A percentile compares a stretch with the other conserved stretches of the same genome.
phyloP scores from a whole-genome alignment of 2,113 vertebrate genomes.

The Catharus fuscescens region DNA sequence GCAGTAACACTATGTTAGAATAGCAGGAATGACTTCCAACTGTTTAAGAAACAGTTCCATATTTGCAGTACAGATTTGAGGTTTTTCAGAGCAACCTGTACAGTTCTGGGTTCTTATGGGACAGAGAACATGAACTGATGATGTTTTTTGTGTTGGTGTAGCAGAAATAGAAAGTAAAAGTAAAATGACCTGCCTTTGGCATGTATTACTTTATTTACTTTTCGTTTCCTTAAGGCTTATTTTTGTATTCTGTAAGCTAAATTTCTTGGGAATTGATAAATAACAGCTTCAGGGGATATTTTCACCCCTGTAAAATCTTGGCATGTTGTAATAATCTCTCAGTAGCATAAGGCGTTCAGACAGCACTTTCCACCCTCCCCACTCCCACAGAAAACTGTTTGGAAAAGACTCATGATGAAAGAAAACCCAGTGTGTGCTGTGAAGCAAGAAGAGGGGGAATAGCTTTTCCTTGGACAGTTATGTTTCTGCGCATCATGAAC shows the following conservation, averaged over 20 bases:
- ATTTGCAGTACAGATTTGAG: neutral
- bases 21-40: neutral
- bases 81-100: neutral
- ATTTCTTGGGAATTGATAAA: conserved; percentile 44
- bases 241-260: conserved; percentile 29
- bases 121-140: neutral
- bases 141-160: neutral
- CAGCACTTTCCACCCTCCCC: neutral
- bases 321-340: neutral
- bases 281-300: conserved; percentile 42
- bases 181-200: neutral
- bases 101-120: neutral
- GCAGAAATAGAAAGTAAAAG: conserved; percentile 36
- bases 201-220: conserved; percentile 14
- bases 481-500: neutral
- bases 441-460: neutral
- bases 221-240: neutral
- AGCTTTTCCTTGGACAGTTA: neutral
- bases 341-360: neutral
- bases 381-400: neutral
- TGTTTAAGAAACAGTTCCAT: neutral
- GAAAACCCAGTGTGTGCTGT: neutral
- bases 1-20: neutral
- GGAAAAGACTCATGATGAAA: neutral
- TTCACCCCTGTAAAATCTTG: conserved; percentile 29